Base-by-base conservation (phyloP, 2,888 invertebrate genomes). In the Dicyrtoma fusca region DNA sequence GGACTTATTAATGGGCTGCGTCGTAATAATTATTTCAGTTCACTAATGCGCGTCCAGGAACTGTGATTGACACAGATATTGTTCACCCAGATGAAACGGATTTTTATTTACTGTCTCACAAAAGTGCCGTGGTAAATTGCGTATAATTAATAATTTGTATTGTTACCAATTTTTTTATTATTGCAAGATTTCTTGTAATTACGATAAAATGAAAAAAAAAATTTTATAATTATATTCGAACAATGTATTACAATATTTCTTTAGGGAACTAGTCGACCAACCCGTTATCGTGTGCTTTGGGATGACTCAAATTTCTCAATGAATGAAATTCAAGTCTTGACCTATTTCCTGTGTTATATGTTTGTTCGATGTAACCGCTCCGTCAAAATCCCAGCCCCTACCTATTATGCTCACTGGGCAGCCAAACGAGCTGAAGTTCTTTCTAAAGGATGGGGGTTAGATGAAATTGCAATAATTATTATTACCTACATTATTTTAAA, bases 261-360 rank as follows among this genome's bases (percentile, higher is more conserved):
- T 19, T 85, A 86, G 83, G 85, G 78, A 5, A 72, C 72, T 1
- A 66, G 66, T 44, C 23, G 68, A 45, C 71, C 73, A 3, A 73
- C 73, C 10, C 63, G 94, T 79, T 95, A 95, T 84, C 90, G 91
- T 83, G 89, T 91, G 0, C 85, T 96, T 23, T 90, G 89, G 85
- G 94, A 96, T 83, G 93, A 94, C 80, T 88, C 87, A 63, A 82
- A 87, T 1, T 86, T 92, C 78, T 84, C 86, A 0, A 88, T 91
- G 78, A 89, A 94, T 82, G 88, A 91, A 72, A 86, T 95, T 62
- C 92, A 95, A 82, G 86, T 89, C 78, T 83, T 95, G 75, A 90
- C 94, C 0, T 94, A 90, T 84, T 90, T 91, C 82, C 84, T 96
- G 62, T 95, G 95, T 82, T 93, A 95, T 82, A 84, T 93, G 85